Conservation (phyloP, 2,797 vertebrate genomes). For the Clamator glandarius region DNA sequence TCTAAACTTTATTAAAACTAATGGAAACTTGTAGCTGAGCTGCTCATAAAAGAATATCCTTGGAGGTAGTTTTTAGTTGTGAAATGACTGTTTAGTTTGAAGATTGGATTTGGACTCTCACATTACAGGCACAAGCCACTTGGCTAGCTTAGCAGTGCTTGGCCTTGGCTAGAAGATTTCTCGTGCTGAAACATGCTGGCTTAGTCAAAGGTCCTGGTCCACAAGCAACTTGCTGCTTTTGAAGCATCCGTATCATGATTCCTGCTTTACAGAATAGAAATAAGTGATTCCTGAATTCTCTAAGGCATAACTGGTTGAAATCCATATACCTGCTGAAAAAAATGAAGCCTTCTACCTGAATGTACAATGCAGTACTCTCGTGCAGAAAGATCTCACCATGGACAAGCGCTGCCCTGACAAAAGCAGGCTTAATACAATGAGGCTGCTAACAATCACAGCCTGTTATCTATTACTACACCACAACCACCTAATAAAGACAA, state of each 20-base stretch:
- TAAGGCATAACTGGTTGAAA: neutral
- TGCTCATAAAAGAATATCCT: neutral
- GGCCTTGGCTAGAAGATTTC: neutral
- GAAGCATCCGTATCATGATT: neutral
- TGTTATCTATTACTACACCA: neutral
- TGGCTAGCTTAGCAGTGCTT: neutral
- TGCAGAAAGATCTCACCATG: neutral
- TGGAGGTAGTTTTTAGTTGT: neutral
- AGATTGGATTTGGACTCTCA: neutral
- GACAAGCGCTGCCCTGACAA: neutral
- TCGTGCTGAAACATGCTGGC: no score
- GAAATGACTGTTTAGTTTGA: neutral
- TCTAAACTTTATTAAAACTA: neutral
- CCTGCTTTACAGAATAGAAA: neutral
- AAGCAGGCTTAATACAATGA: neutral
- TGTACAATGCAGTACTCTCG: no score
- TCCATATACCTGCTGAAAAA: neutral
- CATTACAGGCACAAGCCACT: neutral
- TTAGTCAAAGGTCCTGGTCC: neutral
- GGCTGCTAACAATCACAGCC: neutral
- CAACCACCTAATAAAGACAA: neutral
- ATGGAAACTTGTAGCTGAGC: neutral
- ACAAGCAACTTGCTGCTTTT: neutral
- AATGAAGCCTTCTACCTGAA: neutral
- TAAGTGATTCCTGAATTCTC: no score